phyloP scores from a whole-genome alignment of 2,113 vertebrate species.

The Chroicocephalus ridibundus region DNA sequence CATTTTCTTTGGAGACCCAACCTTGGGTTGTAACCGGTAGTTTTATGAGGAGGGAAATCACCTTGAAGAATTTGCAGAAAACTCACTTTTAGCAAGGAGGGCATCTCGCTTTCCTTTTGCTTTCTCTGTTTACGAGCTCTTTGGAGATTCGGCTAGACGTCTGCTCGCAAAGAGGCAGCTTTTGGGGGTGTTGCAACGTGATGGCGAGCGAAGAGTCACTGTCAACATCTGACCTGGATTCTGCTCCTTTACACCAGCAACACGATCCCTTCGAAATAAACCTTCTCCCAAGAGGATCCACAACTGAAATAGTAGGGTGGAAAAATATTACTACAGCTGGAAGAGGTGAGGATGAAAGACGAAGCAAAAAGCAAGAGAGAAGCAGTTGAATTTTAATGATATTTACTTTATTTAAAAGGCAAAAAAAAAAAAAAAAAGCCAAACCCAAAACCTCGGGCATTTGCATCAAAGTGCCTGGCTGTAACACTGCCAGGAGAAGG shows the following conservation, averaged over 20 bases:
- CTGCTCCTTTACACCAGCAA: background rate
- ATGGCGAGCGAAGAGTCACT: background rate
- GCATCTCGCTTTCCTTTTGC: background rate
- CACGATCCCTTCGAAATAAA: background rate
- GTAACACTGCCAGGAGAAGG: background rate
- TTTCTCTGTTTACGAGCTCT: background rate
- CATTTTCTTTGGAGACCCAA: background rate
- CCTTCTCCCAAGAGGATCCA: background rate
- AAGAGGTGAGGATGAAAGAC: background rate
- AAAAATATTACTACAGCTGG: accelerated
- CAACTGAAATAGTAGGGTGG: background rate
- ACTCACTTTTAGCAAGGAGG: background rate
- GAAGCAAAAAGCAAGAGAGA: background rate
- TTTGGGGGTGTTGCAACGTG: background rate
- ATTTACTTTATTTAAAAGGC: background rate
- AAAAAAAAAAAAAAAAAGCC: background rate
- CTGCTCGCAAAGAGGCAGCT: background rate
- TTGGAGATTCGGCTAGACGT: background rate
- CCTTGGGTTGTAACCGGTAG: background rate
- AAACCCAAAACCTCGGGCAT: background rate
- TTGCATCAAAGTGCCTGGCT: background rate
- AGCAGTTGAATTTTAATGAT: background rate
- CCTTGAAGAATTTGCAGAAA: background rate
- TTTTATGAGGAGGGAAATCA: background rate
- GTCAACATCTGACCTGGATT: accelerated